Conservation (phyloP, 2,888 invertebrate genomes). For the Diaprepes abbreviatus region DNA sequence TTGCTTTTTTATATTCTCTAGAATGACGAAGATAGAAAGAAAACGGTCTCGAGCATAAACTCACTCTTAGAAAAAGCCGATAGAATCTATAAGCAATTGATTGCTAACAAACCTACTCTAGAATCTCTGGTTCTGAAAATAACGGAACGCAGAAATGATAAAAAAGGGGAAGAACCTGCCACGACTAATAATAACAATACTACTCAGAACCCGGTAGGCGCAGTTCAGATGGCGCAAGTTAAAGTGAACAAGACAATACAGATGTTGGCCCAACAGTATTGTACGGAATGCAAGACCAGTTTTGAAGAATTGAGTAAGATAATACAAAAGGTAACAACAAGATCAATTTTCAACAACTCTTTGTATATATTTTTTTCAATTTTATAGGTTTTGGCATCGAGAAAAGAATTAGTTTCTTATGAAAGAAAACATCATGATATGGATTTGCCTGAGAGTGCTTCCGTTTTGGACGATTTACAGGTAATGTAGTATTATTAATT, state of each 20-base stretch:
- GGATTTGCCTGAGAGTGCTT: constrained; percentile 63
- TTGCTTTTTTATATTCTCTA: too few species aligned
- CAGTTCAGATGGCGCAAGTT: constrained; percentile 63
- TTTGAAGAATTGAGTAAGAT: constrained; percentile 95
- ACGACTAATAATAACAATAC: constrained; percentile 51
- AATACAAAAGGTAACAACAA: constrained; percentile 90
- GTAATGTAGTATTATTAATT: too few species aligned
- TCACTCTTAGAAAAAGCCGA: constrained; percentile 94
- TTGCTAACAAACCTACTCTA: constrained; percentile 89
- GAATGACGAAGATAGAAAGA: constrained; percentile 95
- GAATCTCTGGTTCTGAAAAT: constrained; percentile 90
- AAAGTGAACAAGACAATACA: constrained; percentile 93
- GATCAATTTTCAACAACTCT: too few species aligned
- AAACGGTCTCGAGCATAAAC: constrained; percentile 93
- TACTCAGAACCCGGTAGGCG: constrained; percentile 51
- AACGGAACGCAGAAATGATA: constrained; percentile 86
- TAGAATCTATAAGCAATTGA: constrained; percentile 90
- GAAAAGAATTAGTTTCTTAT: constrained; percentile 91
- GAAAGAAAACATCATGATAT: constrained; percentile 86
- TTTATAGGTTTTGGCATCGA: constrained; percentile 77
- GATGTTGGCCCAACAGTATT: constrained; percentile 93
- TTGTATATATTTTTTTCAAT: background rate
- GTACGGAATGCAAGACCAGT: constrained; percentile 92
- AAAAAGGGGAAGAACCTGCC: constrained; percentile 70
- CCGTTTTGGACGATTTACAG: constrained; percentile 63